Evolutionary conservation across 2,797 vertebrate genomes (phyloP).

Genomic region (Mus caroli): DNA sequence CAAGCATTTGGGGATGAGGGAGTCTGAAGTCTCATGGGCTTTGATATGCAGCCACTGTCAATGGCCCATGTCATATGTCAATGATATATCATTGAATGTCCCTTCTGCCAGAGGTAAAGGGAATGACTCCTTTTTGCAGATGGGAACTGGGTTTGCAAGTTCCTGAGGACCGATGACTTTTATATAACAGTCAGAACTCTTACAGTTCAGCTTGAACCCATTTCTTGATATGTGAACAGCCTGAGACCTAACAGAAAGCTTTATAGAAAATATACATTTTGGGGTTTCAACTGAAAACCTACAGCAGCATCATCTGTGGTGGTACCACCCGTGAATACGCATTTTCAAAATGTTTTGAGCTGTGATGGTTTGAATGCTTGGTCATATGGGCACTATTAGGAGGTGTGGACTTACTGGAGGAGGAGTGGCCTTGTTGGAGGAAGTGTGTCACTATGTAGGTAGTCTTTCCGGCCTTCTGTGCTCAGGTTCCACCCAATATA

Average conservation of each 20-base stretch:
- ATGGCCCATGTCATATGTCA: not conserved
- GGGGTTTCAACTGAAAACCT: not conserved
- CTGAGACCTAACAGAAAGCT: not conserved
- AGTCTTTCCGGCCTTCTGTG: not conserved
- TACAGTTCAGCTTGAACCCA: not conserved
- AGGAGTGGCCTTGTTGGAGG: not conserved
- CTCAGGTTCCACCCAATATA: not conserved
- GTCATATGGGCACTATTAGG: not conserved
- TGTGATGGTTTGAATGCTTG: not conserved
- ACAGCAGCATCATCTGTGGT: not conserved
- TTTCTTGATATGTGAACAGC: not conserved
- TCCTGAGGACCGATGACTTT: not conserved
- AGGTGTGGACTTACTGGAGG: not conserved
- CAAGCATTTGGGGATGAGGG: not conserved
- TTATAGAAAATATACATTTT: constrained; percentile 19
- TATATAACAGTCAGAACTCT: not conserved
- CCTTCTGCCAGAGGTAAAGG: not conserved
- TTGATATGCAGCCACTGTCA: not conserved
- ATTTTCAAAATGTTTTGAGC: not conserved
- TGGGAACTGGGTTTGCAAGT: not conserved
- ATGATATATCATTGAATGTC: not conserved
- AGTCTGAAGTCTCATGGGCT: not conserved
- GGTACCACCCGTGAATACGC: not conserved
- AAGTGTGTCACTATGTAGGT: not conserved
- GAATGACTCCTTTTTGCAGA: not conserved